These are phyloP conservation scores for Leucoraja erinaceus DNA, from an alignment of 2,113 vertebrate genomes.

Conservation along the genomic window DNA sequence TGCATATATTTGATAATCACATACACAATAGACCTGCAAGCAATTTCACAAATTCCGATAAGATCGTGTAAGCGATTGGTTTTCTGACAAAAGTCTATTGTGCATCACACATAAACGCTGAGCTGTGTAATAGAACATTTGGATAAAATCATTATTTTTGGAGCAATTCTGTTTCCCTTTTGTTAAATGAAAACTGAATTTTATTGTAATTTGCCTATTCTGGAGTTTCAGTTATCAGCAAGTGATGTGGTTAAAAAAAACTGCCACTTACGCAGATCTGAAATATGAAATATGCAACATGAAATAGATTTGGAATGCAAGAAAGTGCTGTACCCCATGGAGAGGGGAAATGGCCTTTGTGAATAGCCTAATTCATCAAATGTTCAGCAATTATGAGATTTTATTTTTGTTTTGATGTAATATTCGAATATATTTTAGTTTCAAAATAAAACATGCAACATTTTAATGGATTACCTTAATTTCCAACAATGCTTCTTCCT, in stretches of 20 bases:
- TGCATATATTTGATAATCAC: too few species aligned
- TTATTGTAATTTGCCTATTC: not conserved
- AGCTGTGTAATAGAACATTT: not conserved
- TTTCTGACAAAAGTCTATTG: too few species aligned
- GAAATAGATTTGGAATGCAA: not conserved
- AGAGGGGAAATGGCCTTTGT: not conserved
- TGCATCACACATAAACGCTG: too few species aligned
- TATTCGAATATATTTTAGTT: not conserved
- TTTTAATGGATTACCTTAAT: not conserved
- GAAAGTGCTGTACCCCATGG: not conserved
- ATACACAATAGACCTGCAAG: too few species aligned
- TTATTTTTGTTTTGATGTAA: not conserved
- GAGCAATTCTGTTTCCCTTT: not conserved
- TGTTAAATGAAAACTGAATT: not conserved
- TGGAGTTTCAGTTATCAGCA: not conserved
- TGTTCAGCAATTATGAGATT: not conserved
- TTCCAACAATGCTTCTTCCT: not conserved
- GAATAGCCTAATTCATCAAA: not conserved
- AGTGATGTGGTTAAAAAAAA: not conserved
- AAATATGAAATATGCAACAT: not conserved
- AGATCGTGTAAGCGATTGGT: too few species aligned
- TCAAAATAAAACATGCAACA: not conserved
- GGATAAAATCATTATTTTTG: not conserved
- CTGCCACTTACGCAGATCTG: not conserved
- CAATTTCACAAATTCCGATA: too few species aligned